Base-by-base conservation (phyloP, 2,888 invertebrate species). In the Lottia scabra region DNA sequence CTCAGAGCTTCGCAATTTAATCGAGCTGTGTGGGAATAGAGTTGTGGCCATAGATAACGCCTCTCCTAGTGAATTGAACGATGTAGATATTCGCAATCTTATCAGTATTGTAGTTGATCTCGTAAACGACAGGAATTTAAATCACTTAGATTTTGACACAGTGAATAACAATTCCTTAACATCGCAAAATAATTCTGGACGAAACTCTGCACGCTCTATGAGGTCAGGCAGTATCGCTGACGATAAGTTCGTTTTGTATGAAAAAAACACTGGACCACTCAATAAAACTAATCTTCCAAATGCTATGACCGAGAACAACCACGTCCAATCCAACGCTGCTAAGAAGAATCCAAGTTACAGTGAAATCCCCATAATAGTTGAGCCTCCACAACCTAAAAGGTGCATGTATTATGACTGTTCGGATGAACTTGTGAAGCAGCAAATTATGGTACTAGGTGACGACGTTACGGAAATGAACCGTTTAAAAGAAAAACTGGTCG, bases 71-170 rank as follows among this genome's bases (percentile, higher is more conserved):
- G 56, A 56, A 23, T 15, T 19, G 10, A 38, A 38, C 38, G 56
- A 56, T 23, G 56, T 56, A 2, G 56, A 56, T 56, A 23, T 56
- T 56, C 19, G 56, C 19, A 56, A 56, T 56, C 56, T 56, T 23
- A 56, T 56, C 56, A 56, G 56, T 56, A 56, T 56, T 56, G 56
- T 56, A 23, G 56, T 56, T 19, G 56, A 56, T 23, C 23, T 56
- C 12, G 56, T 56, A 15, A 56, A 56, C 19, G 56, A 56, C 12
- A 56, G 56, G 23, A 23, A 56, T 56, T 23, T 56, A 23, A 10
- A 23, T 56, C 13, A 56, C 15, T 56, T 56, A 15, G 23, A 19
- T 56, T 56, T 56, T 23, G 56, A 56, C 23, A 23, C 56, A 10
- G 56, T 56, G 12, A 56, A 56, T 56, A 56, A 56, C 4, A 56